A percentile compares a stretch with the other conserved stretches of the same genome.
These are phyloP conservation scores for Lepidurus couesii DNA, from an alignment of 1,140 invertebrate genomes.

Conservation along the genomic window DNA sequence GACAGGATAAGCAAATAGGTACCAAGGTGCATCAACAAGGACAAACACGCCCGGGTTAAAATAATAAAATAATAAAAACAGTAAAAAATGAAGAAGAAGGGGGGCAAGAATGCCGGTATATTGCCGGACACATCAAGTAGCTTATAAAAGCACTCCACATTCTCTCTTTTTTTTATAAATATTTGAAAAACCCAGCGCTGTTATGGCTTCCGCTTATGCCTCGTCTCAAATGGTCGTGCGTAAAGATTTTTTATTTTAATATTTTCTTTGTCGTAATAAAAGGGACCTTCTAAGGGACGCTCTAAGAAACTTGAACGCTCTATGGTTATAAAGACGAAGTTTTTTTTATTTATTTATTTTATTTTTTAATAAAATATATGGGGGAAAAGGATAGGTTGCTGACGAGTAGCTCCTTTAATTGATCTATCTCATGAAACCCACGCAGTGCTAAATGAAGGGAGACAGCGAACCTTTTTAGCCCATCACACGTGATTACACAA, in stretches of 20 bases:
- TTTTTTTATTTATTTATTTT: too few relatives aligned
- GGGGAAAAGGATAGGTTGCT: neutral
- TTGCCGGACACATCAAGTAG: neutral
- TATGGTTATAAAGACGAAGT: too few relatives aligned
- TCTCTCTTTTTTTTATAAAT: neutral
- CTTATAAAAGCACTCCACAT: neutral
- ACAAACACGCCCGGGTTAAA: neutral
- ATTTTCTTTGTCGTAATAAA: too few relatives aligned
- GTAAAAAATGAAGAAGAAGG: neutral
- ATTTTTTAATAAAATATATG: neutral
- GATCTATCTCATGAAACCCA: neutral
- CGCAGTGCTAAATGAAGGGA: neutral
- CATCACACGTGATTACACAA: slow-evolving; percentile 1
- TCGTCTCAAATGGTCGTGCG: too few relatives aligned
- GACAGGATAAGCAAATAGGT: neutral
- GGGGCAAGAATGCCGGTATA: neutral
- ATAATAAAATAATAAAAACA: neutral
- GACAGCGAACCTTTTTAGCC: neutral
- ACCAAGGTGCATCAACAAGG: neutral
- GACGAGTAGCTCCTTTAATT: neutral
- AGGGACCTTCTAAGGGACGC: too few relatives aligned
- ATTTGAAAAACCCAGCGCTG: neutral
- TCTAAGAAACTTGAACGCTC: too few relatives aligned
- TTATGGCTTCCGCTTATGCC: slow-evolving; percentile 3
- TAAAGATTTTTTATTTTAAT: too few relatives aligned